Conservation (phyloP, 2,888 invertebrate species). For the Hypercompe scribonia region DNA sequence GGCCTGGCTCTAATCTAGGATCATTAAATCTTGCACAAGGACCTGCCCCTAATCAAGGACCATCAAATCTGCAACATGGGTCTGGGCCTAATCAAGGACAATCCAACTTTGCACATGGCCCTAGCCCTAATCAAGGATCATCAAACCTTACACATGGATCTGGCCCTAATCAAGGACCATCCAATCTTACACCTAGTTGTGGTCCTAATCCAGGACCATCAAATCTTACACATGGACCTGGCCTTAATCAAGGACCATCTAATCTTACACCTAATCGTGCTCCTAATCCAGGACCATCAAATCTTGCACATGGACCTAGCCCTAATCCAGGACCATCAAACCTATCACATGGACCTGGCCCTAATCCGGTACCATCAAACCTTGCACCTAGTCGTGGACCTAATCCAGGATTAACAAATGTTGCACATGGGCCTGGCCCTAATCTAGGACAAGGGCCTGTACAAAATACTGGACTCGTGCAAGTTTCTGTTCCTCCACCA, state of each 20-base stretch:
- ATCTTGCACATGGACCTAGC: not conserved
- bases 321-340: not conserved
- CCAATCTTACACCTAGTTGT: not conserved
- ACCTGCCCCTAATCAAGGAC: not conserved
- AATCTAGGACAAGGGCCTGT: constrained; percentile 13
- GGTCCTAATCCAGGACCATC: not conserved
- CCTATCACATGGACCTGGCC: not conserved
- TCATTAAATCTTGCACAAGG: not conserved
- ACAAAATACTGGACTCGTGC: not conserved
- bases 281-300: not conserved
- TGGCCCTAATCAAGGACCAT: not conserved
- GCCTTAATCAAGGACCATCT: not conserved
- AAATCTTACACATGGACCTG: not conserved
- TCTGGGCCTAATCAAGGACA: constrained; percentile 16
- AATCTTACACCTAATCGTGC: not conserved
- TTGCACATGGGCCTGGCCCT: not conserved
- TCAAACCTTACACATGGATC: not conserved
- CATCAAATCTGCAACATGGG: not conserved
- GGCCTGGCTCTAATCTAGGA: constrained; percentile 2
- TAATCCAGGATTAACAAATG: constrained; percentile 11
- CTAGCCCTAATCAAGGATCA: not conserved
- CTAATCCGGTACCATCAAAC: not conserved
- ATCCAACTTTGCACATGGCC: not conserved
- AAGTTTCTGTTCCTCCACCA: not conserved
- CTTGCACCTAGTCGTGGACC: not conserved